phyloP scores from a whole-genome alignment of 2,888 invertebrate genomes.

The Erebia palarica region DNA sequence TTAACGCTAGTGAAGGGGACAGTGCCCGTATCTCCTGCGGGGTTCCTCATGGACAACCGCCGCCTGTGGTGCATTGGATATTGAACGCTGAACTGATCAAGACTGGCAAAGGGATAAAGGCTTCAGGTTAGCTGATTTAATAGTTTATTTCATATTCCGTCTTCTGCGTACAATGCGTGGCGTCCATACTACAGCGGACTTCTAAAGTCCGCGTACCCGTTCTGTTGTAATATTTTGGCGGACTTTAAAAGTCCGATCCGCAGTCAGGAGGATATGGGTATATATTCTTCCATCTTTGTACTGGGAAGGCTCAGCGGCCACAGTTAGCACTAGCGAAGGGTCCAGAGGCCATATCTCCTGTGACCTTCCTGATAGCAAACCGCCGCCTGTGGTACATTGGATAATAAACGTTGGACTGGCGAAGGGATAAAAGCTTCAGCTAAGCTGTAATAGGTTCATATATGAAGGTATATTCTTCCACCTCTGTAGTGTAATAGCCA shows the following conservation, averaged over 20 bases:
- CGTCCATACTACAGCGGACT: no score
- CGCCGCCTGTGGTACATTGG: slow-evolving; percentile 58
- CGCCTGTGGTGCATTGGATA: slow-evolving; percentile 91
- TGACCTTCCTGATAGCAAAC: slow-evolving; percentile 87
- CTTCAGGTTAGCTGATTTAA: slow-evolving; percentile 53
- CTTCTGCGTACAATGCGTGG: no score
- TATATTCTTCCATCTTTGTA: slow-evolving; percentile 68
- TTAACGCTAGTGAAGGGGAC: slow-evolving; percentile 79
- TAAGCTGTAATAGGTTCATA: no score
- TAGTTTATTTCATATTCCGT: not conserved
- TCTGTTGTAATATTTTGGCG: no score
- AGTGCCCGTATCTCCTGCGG: slow-evolving; percentile 78
- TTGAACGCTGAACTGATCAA: slow-evolving; percentile 90
- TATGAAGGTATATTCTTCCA: no score
- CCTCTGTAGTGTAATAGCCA: no score
- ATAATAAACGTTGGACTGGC: no score
- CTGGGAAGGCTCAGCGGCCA: slow-evolving; percentile 77
- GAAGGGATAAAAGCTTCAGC: no score
- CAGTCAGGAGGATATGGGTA: no score
- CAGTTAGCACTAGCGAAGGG: slow-evolving; percentile 81
- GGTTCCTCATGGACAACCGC: slow-evolving; percentile 86
- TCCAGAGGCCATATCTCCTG: slow-evolving; percentile 65
- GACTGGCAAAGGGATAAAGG: slow-evolving; percentile 59
- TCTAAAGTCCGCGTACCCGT: no score
- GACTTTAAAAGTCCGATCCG: no score